Evolutionary conservation across 1,140 invertebrate genomes (phyloP).

Genomic region (Drosophila sulfurigaster): DNA sequence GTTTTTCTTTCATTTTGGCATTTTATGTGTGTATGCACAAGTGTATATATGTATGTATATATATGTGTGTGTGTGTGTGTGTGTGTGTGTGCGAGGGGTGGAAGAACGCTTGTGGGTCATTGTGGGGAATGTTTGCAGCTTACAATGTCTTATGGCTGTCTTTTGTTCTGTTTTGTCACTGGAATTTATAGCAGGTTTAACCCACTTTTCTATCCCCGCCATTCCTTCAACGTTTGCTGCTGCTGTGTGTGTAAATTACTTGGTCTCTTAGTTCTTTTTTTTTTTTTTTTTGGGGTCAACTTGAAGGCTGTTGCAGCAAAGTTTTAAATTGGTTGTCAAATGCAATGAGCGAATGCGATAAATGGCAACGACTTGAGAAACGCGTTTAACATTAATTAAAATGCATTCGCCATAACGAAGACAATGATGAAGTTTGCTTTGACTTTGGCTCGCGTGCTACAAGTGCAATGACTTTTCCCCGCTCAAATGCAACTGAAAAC

Average conservation of each 20-base stretch:
- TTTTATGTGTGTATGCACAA: neutral
- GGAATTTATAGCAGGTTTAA: conserved; percentile 82
- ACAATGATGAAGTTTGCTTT: conserved; percentile 36
- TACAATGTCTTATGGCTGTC: conserved; percentile 64
- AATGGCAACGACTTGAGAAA: conserved; percentile 47
- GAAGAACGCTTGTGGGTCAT: conserved; percentile 6
- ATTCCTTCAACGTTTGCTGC: neutral
- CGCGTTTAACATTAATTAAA: conserved; percentile 71
- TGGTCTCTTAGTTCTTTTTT: no score
- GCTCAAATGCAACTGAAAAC: conserved; percentile 36
- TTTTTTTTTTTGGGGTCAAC: conserved; percentile 48
- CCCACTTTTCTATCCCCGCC: conserved; percentile 28
- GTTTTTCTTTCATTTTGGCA: conserved; percentile 19
- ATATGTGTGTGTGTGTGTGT: neutral
- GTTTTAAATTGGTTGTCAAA: conserved; percentile 81
- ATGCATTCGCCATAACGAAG: conserved; percentile 52
- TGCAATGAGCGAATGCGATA: conserved; percentile 64
- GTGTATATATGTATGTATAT: neutral
- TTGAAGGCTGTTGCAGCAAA: conserved; percentile 68
- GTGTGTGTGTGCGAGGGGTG: conserved; percentile 11
- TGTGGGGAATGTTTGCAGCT: conserved; percentile 36
- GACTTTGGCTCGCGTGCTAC: conserved; percentile 50
- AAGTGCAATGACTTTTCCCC: conserved; percentile 60
- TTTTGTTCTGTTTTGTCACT: conserved; percentile 68
- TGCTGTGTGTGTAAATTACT: neutral